Percentiles rank a stretch among this genome's conserved stretches.
These are phyloP conservation scores for Romanogobio albipinnatus DNA, from an alignment of 2,113 vertebrate species.

Conservation along the genomic window DNA sequence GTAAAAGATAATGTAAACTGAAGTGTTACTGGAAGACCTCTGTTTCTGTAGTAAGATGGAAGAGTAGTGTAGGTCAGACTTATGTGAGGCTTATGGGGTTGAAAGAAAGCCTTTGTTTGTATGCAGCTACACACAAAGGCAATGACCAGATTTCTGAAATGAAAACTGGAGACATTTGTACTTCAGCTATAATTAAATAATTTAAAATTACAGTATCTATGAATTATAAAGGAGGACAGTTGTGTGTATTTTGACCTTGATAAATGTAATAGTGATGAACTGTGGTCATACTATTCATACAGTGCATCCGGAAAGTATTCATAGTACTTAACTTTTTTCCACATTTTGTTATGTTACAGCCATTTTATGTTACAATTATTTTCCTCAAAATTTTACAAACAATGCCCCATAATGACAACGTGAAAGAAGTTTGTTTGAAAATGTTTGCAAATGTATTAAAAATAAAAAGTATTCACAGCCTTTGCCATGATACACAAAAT, in stretches of 20 bases:
- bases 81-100: background rate
- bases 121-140: background rate
- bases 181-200: background rate
- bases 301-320: no score
- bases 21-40: background rate
- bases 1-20: conserved; percentile 10
- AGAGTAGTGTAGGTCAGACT: background rate
- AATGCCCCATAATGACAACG: no score
- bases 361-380: no score
- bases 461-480: no score
- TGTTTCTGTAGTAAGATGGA: background rate
- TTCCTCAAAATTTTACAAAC: no score
- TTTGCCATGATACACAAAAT: no score
- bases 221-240: background rate
- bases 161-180: background rate
- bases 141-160: background rate
- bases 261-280: background rate
- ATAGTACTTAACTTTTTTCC: no score
- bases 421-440: no score
- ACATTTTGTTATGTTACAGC: no score
- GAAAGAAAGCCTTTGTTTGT: conserved; percentile 9
- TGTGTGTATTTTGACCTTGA: background rate
- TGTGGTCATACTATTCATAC: background rate
- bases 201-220: background rate
- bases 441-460: no score